Conservation (phyloP, 2,888 invertebrate species). For the Cephalotes varians region DNA sequence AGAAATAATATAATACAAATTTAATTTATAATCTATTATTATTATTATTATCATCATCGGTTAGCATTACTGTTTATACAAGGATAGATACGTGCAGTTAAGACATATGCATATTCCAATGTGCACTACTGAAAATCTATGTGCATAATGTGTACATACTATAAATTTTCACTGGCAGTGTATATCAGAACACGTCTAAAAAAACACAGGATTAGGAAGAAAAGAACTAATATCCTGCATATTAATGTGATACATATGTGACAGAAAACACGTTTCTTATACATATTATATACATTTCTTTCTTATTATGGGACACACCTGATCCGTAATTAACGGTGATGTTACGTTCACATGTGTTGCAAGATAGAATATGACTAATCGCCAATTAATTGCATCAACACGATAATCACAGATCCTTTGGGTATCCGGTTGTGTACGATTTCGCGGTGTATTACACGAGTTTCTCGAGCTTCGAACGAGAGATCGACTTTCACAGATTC, state of each 20-base stretch:
- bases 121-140: too few relatives aligned
- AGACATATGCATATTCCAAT: too few relatives aligned
- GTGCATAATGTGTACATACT: too few relatives aligned
- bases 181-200: too few relatives aligned
- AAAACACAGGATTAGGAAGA: background rate
- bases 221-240: background rate
- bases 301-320: constrained; percentile 2
- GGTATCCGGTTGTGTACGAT: constrained; percentile 5
- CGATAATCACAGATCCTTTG: constrained; percentile 28
- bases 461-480: background rate
- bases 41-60: background rate
- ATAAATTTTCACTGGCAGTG: too few relatives aligned
- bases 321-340: background rate
- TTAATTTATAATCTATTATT: background rate
- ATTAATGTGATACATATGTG: background rate
- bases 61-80: background rate
- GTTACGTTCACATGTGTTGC: constrained; percentile 27
- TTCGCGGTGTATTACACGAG: background rate
- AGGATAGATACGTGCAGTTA: background rate
- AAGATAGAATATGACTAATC: constrained; percentile 46
- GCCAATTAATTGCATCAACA: constrained; percentile 41
- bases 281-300: too few relatives aligned
- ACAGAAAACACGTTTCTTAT: constrained; percentile 24
- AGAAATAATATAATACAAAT: background rate
- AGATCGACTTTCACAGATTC: constrained; percentile 35